Conservation (phyloP, 2,888 invertebrate genomes). For the Eudasyphora cyanicolor region DNA sequence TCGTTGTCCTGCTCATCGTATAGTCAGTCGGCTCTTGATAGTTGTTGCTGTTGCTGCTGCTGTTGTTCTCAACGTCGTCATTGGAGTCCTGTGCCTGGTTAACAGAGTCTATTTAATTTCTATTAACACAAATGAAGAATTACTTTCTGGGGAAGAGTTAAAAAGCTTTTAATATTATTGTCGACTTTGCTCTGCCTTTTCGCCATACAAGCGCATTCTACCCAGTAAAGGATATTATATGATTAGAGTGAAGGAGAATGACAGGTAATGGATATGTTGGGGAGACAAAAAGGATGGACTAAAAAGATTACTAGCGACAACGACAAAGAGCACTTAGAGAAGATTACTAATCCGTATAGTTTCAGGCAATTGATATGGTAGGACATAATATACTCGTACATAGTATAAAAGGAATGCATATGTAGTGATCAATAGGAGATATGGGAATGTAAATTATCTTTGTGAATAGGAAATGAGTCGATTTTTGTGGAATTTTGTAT, state of each 20-base stretch:
- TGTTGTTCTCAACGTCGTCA: neutral
- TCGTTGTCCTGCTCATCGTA: neutral
- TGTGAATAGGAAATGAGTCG: too few relatives aligned
- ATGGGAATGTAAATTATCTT: too few relatives aligned
- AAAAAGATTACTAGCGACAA: neutral
- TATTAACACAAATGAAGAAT: slow-evolving; percentile 35
- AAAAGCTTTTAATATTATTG: slow-evolving; percentile 38
- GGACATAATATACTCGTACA: too few relatives aligned
- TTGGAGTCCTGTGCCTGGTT: neutral
- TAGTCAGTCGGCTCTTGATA: neutral
- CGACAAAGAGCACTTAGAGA: slow-evolving; percentile 20
- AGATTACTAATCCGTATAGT: slow-evolving; percentile 12
- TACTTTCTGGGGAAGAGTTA: slow-evolving; percentile 32
- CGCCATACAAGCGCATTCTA: neutral
- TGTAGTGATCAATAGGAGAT: too few relatives aligned
- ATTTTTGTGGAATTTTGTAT: too few relatives aligned
- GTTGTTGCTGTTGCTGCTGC: neutral
- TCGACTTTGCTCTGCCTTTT: neutral
- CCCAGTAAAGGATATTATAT: too few relatives aligned
- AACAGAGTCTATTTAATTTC: slow-evolving; percentile 36
- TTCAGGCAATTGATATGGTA: slow-evolving; percentile 2
- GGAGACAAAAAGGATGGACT: too few relatives aligned
- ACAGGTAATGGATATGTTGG: slow-evolving; percentile 6
- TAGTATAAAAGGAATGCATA: too few relatives aligned
- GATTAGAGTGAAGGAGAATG: neutral